Evolutionary conservation across 1,140 invertebrate species (phyloP).

Genomic region (Drosophila busckii): DNA sequence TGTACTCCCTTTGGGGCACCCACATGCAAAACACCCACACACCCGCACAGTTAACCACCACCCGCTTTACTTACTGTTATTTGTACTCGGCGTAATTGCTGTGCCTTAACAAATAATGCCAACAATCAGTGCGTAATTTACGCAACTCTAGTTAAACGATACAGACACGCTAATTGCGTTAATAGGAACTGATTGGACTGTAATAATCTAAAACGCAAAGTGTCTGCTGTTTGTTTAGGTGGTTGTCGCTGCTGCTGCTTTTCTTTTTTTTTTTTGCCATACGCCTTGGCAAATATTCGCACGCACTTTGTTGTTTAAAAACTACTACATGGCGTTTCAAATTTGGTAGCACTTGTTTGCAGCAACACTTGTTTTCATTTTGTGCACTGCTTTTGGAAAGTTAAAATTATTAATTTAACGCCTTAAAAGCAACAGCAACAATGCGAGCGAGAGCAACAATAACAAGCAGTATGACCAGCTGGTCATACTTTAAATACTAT

Average conservation of each 20-base stretch:
- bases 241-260: slow-evolving; percentile 23
- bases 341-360: slow-evolving; percentile 22
- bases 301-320: not conserved
- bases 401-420: slow-evolving; percentile 35
- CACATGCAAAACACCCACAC: not conserved
- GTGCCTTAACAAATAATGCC: slow-evolving; percentile 31
- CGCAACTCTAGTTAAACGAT: slow-evolving; percentile 23
- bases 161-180: slow-evolving; percentile 28
- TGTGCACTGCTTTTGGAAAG: slow-evolving; percentile 5
- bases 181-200: slow-evolving; percentile 61
- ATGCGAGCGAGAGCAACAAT: slow-evolving; percentile 36
- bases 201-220: slow-evolving; percentile 9
- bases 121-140: slow-evolving; percentile 36
- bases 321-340: slow-evolving; percentile 24
- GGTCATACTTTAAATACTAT: no score
- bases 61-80: not conserved
- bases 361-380: slow-evolving; percentile 48
- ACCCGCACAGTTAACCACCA: not conserved
- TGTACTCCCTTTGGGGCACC: not conserved
- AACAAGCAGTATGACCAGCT: no score
- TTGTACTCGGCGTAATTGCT: slow-evolving; percentile 40
- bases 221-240: slow-evolving; percentile 20
- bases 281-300: slow-evolving; percentile 31
- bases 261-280: slow-evolving; percentile 36
- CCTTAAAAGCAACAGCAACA: not conserved